These are phyloP conservation scores for Neuroterus valhalla DNA, from an alignment of 1,140 invertebrate species.

Conservation along the genomic window DNA sequence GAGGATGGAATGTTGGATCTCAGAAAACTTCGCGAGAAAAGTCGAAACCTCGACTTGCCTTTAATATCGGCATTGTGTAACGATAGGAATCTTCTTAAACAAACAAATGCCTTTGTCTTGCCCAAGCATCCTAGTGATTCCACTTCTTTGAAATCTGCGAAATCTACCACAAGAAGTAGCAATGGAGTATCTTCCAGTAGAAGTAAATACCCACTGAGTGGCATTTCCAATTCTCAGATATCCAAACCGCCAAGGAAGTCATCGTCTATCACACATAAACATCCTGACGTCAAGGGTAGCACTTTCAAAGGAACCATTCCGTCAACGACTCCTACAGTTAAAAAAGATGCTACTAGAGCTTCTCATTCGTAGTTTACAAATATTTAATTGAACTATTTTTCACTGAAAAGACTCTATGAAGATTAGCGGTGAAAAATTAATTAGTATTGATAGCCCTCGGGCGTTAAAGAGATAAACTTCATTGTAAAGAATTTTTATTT, in stretches of 20 bases:
- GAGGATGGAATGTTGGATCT: constrained; percentile 82
- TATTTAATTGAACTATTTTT: not conserved
- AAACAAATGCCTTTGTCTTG: constrained; percentile 88
- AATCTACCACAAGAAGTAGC: constrained; percentile 64
- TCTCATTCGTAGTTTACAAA: constrained; percentile 61
- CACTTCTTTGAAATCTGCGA: constrained; percentile 53
- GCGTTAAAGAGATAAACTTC: not conserved
- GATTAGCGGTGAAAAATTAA: constrained; percentile 29
- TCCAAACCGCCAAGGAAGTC: constrained; percentile 77
- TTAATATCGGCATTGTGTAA: constrained; percentile 93
- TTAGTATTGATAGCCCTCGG: constrained; percentile 4
- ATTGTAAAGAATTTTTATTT: constrained; percentile 6
- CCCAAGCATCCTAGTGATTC: constrained; percentile 78
- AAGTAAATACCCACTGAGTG: constrained; percentile 79
- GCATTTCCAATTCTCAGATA: constrained; percentile 77
- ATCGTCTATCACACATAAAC: constrained; percentile 76
- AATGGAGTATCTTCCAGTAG: constrained; percentile 68
- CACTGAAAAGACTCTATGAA: not conserved
- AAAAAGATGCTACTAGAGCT: constrained; percentile 64
- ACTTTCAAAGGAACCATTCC: constrained; percentile 54
- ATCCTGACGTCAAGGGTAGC: constrained; percentile 74
- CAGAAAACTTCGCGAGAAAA: constrained; percentile 87
- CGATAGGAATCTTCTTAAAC: constrained; percentile 88
- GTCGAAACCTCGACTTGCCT: constrained; percentile 89
- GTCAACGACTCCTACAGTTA: constrained; percentile 49